Evolutionary conservation across 2,888 invertebrate genomes (phyloP).

Genomic region (Xiphydria camelus): DNA sequence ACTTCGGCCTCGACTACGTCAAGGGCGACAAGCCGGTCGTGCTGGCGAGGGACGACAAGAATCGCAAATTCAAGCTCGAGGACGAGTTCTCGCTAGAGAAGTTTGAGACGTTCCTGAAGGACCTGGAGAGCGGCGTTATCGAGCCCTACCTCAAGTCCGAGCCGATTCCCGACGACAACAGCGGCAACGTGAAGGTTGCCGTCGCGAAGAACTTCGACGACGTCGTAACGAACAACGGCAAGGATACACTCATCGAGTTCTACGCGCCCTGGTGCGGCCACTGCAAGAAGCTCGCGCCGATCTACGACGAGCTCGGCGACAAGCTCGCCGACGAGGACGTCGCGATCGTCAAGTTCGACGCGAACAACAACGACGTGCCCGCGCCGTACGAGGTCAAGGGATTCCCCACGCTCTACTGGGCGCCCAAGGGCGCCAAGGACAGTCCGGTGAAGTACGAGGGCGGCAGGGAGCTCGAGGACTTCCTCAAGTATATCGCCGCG

Average conservation of each 20-base stretch:
- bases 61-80: conserved; percentile 87
- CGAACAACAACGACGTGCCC: conserved; percentile 98
- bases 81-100: conserved; percentile 89
- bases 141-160: conserved; percentile 96
- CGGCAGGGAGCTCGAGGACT: conserved; percentile 91
- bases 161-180: conserved; percentile 82
- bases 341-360: conserved; percentile 96
- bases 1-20: conserved; percentile 87
- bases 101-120: conserved; percentile 82
- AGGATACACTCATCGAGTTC: conserved; percentile 96
- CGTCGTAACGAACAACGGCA: conserved; percentile 83
- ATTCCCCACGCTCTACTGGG: conserved; percentile 98
- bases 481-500: conserved; percentile 91
- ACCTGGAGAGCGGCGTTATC: conserved; percentile 78
- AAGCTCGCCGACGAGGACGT: conserved; percentile 85
- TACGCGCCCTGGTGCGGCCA: conserved; percentile 99
- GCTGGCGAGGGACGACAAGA: conserved; percentile 79
- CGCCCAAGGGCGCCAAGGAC: conserved; percentile 78
- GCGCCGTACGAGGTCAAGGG: conserved; percentile 88
- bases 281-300: conserved; percentile 93
- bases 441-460: conserved; percentile 88
- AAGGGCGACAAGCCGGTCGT: conserved; percentile 89
- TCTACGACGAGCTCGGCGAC: conserved; percentile 91
- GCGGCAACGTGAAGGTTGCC: conserved; percentile 82
- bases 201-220: conserved; percentile 98